A percentile compares a stretch with the other conserved stretches of the same genome.
These are phyloP conservation scores for Chionis minor DNA, from an alignment of 2,113 vertebrate species.

Conservation along the genomic window DNA sequence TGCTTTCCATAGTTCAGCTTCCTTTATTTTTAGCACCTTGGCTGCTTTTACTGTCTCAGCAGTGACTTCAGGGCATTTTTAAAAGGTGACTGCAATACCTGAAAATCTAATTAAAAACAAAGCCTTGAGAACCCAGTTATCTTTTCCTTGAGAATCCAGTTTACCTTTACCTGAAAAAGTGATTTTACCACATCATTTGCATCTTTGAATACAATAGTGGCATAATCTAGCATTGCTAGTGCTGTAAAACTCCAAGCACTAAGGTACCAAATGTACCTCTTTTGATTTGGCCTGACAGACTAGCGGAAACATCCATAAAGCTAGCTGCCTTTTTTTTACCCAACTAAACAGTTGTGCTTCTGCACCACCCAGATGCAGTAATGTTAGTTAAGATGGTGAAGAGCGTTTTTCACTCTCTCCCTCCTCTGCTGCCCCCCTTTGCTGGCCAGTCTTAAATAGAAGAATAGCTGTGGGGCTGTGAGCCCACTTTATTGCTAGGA, in stretches of 20 bases:
- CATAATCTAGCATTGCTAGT: not conserved
- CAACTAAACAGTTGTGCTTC: not conserved
- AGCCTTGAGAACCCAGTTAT: not conserved
- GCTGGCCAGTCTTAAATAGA: not conserved
- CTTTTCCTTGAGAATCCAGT: not conserved
- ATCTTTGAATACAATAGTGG: not conserved
- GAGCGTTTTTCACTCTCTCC: not conserved
- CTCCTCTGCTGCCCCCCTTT: not conserved
- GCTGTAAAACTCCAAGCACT: not conserved
- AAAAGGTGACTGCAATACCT: conserved; percentile 15
- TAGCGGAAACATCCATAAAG: not conserved
- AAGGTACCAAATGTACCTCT: not conserved
- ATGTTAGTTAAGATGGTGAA: not conserved
- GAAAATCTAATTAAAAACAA: conserved; percentile 46
- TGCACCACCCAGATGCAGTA: not conserved
- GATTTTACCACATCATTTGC: conserved; percentile 30
- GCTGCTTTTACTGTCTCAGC: not conserved
- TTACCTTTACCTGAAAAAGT: not conserved
- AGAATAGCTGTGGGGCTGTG: not conserved
- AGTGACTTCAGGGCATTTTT: conserved; percentile 39
- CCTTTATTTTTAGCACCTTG: not conserved
- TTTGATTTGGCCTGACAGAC: not conserved
- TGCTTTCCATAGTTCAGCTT: not conserved
- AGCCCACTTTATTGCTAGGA: not conserved
- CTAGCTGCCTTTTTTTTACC: not conserved